Base-by-base conservation (phyloP, 2,797 vertebrate species). In the Sebastes flavidus region DNA sequence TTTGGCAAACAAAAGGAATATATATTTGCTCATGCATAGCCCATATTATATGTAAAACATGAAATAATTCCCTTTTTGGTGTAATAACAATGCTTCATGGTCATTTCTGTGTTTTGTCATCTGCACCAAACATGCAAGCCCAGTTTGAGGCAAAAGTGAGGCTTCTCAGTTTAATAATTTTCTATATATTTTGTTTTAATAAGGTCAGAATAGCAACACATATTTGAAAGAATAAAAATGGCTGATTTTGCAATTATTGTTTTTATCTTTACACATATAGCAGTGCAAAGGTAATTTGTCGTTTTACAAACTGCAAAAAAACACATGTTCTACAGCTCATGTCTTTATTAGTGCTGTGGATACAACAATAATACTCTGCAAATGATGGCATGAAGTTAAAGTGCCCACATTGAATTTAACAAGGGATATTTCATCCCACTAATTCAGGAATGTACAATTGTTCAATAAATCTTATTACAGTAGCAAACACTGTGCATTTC, bases 281-380 rank as follows among this genome's bases (percentile, higher is more conserved):
- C 4, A 34, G 36, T 49, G 46, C 18, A 49, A 20, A 49, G 8
- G 18, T 20, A 20, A 78, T 83, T 65, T 61, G 22, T 72, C 27
- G 1, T 71, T 72, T 70, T 24, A 81, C 30, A 81, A 85, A 85
- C 46, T 56, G 61, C 36, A 79, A 80, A 85, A 32, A 81, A 24
- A 81, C 32, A 88, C 13, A 82, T 71, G 78, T 80, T 88, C 68
- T 82, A 86, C 89, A 93, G 90, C 87, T 90, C 73, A 87, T 52
- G 77, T 89, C 88, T 95, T 95, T 95, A 95, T 95, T 95, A 70
- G 86, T 38, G 75, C 89, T 89, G 87, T 90, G 88, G 86, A 90
- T 89, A 92, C 86, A 89, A 90, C 87, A 92, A 82, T 82, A 88
- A 84, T 84, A 89, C 77, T 93, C 86, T 91, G 89, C 84, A 91